Base-by-base conservation (phyloP, 2,797 vertebrate genomes). In the Epinephelus awoara region DNA sequence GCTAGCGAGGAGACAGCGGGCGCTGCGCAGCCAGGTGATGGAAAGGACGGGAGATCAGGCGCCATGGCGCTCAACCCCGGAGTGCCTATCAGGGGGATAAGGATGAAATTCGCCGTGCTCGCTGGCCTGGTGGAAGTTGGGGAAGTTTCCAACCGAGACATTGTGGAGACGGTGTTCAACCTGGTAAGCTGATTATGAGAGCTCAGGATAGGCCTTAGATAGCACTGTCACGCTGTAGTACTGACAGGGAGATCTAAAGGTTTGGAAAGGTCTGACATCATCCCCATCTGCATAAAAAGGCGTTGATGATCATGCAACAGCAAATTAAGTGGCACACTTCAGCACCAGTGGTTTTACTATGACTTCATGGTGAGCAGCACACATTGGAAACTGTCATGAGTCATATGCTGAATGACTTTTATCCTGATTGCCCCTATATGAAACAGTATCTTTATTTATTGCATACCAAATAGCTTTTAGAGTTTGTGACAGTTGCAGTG, bases 71-170 rank as follows among this genome's bases (percentile, higher is more conserved):
- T 98, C 85, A 95, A 95, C 77, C 97, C 97, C 0, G 95, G 92
- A 19, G 92, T 99, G 72, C 98, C 98, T 14, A 97, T 99, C 82
- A 93, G 98, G 91, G 97, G 98, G 5, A 99, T 99, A 86, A 85
- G 89, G 79, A 99, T 99, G 98, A 99, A 99, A 92, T 99, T 99
- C 49, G 98, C 96, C 0, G 98, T 99, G 79, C 94, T 99, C 54
- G 93, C 94, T 0, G 98, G 98, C 5, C 91, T 99, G 90, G 93
- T 98, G 86, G 97, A 99, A 95, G 98, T 98, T 84, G 97, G 97
- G 12, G 97, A 99, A 94, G 98, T 99, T 78, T 95, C 97, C 90
- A 97, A 96, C 84, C 96, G 97, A 86, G 98, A 99, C 91, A 95
- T 98, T 42, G 97, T 99, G 55, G 98, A 99, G 66, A 99, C 98